Conservation (phyloP, 2,797 vertebrate species). For the Streptopelia turtur region DNA sequence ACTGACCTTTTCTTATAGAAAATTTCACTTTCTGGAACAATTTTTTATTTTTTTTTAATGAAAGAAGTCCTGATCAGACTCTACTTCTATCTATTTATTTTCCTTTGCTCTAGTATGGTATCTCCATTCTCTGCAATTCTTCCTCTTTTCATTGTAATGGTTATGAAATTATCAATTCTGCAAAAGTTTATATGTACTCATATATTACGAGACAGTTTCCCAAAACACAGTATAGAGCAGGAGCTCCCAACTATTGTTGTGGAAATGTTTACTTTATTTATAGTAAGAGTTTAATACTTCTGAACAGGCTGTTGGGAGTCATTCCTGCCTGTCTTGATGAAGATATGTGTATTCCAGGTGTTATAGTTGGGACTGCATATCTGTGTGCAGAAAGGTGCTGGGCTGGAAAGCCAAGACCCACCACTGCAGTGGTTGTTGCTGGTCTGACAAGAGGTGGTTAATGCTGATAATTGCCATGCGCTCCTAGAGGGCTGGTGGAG, state of each 20-base stretch:
- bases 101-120: neutral
- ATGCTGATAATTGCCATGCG: too few species aligned
- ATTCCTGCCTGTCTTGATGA: neutral
- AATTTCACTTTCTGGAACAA: neutral
- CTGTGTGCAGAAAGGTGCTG: neutral
- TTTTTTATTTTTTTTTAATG: neutral
- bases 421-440: neutral
- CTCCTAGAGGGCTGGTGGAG: fast-evolving
- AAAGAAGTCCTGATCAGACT: neutral
- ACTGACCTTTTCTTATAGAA: neutral
- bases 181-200: neutral
- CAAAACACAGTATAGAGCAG: neutral
- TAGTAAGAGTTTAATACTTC: neutral
- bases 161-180: neutral
- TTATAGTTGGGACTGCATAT: neutral
- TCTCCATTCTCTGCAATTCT: neutral
- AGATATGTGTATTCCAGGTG: neutral
- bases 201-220: neutral
- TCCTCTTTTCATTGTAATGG: neutral
- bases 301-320: neutral
- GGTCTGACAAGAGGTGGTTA: neutral
- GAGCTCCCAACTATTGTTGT: neutral
- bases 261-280: neutral
- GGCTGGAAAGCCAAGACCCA: neutral
- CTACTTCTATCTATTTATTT: neutral